These are phyloP conservation scores for Drosophila kurseongensis DNA, from an alignment of 1,140 invertebrate genomes.

Conservation along the genomic window DNA sequence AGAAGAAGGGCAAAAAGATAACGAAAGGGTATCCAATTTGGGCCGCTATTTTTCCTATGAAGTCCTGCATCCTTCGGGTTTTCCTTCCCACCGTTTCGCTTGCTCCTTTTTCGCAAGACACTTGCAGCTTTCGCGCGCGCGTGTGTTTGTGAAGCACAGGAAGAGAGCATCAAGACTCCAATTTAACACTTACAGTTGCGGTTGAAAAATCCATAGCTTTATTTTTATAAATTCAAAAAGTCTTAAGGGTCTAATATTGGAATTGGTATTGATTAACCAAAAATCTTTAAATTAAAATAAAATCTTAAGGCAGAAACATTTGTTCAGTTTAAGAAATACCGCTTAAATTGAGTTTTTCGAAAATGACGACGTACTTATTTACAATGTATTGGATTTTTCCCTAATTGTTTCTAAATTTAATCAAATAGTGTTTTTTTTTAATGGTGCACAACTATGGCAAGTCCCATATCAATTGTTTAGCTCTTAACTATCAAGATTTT, in stretches of 20 bases:
- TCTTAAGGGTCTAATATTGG: not conserved
- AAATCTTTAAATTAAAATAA: not conserved
- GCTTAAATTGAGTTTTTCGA: too few relatives aligned
- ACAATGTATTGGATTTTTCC: too few relatives aligned
- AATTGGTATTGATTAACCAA: not conserved
- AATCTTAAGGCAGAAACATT: not conserved
- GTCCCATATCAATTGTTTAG: too few relatives aligned
- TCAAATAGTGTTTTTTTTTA: too few relatives aligned
- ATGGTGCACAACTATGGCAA: too few relatives aligned
- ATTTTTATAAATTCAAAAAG: not conserved
- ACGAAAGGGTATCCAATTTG: constrained; percentile 22
- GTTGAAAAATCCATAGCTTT: not conserved
- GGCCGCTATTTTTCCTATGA: constrained; percentile 7
- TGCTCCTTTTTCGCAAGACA: constrained; percentile 28
- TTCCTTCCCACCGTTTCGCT: constrained; percentile 10
- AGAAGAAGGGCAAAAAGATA: constrained; percentile 15
- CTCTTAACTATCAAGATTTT: too few relatives aligned
- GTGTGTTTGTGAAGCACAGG: constrained; percentile 5
- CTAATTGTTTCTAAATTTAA: too few relatives aligned
- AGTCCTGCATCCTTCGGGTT: constrained; percentile 39
- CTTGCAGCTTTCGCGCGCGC: constrained; percentile 26
- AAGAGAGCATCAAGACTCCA: constrained; percentile 10
- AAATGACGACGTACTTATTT: too few relatives aligned
- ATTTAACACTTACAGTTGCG: constrained; percentile 5
- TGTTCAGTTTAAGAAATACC: not conserved